Conservation (phyloP, 2,113 vertebrate species). For the Thryonomys swinderianus region DNA sequence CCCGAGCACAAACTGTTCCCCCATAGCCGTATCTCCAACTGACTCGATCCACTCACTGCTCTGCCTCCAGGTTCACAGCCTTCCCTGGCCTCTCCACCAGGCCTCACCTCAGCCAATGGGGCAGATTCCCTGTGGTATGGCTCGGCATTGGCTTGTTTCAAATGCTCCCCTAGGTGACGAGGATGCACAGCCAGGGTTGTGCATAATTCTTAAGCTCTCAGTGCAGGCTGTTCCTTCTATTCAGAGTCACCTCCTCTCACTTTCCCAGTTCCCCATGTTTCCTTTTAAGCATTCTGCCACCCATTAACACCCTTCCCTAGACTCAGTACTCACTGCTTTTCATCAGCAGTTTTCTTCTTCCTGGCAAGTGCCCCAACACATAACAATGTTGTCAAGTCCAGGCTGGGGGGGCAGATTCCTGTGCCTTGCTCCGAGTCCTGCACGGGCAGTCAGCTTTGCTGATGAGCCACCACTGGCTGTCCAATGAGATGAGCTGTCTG, state of each 20-base stretch:
- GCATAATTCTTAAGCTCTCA: background rate
- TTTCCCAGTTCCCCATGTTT: background rate
- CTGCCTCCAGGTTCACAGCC: background rate
- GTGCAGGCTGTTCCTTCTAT: background rate
- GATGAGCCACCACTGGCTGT: background rate
- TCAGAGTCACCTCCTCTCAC: background rate
- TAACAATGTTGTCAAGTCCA: background rate
- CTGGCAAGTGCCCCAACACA: background rate
- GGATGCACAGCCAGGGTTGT: background rate
- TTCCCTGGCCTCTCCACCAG: background rate
- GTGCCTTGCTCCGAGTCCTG: background rate
- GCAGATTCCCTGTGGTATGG: background rate
- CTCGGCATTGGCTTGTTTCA: background rate
- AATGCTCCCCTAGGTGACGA: background rate
- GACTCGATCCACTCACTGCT: background rate
- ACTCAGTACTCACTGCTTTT: background rate
- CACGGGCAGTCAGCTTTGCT: background rate
- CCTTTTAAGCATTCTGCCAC: background rate
- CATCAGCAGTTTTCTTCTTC: background rate
- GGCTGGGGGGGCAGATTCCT: background rate
- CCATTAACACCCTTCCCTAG: background rate
- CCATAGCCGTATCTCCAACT: no score
- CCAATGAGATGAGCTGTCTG: conserved; percentile 11
- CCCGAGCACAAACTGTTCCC: background rate
- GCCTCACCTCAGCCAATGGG: background rate